These are phyloP conservation scores for Caenorhabditis wallacei DNA, from an alignment of 2,888 invertebrate species.

Conservation along the genomic window DNA sequence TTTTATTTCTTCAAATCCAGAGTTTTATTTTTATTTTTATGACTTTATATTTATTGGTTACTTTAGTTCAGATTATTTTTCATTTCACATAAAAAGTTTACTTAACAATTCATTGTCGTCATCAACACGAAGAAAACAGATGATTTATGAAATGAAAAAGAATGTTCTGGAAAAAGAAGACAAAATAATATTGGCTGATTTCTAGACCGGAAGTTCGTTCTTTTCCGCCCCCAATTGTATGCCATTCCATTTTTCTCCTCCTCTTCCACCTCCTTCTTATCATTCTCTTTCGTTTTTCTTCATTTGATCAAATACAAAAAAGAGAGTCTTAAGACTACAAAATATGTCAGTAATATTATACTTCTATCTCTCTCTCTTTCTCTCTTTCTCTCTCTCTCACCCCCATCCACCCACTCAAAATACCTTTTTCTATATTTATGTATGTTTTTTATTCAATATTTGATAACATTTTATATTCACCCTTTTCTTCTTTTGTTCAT, in stretches of 20 bases:
- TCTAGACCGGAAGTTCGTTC: constrained; percentile 34
- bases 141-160: neutral
- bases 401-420: constrained; percentile 22
- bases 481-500: neutral
- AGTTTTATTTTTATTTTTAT: no score
- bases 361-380: neutral
- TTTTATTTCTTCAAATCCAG: no score
- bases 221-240: constrained; percentile 32
- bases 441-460: constrained; percentile 4
- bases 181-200: neutral
- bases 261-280: constrained; percentile 12
- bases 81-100: no score
- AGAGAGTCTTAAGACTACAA: constrained; percentile 35
- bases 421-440: constrained; percentile 2
- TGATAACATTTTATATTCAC: constrained; percentile 22
- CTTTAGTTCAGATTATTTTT: no score
- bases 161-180: neutral
- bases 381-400: no score
- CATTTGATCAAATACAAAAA: constrained; percentile 24
- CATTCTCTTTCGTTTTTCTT: constrained; percentile 4
- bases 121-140: no score
- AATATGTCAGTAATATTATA: constrained; percentile 27
- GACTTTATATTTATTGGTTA: no score
- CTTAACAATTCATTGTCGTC: no score
- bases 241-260: constrained; percentile 23